Evolutionary conservation across 2,113 vertebrate species (phyloP).

Genomic region (Pterocles orientalis): DNA sequence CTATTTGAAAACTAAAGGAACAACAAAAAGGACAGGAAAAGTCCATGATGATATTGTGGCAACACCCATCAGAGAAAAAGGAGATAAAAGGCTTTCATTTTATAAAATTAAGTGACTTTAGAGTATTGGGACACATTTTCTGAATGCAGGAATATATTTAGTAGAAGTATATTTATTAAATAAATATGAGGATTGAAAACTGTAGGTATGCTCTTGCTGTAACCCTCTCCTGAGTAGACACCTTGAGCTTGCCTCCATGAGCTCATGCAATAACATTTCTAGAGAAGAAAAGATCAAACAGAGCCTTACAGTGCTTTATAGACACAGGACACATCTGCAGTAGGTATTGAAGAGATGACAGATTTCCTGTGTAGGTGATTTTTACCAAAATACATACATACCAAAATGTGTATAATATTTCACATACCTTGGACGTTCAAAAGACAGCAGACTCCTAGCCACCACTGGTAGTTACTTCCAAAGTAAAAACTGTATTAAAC

Average conservation of each 20-base stretch:
- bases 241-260: background rate
- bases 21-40: background rate
- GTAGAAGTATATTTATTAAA: background rate
- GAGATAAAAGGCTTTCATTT: background rate
- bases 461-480: background rate
- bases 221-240: background rate
- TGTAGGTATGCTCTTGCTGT: background rate
- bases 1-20: background rate
- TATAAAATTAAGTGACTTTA: background rate
- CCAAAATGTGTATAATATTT: background rate
- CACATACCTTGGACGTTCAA: background rate
- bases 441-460: background rate
- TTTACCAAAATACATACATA: background rate
- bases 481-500: background rate
- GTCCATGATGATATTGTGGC: background rate
- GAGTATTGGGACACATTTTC: background rate
- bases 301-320: background rate
- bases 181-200: background rate
- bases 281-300: background rate
- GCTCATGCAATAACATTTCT: background rate
- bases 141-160: background rate
- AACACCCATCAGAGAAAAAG: background rate
- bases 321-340: background rate
- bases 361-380: background rate
- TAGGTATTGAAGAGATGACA: background rate